Conservation (phyloP, 2,113 vertebrate species). For the Indicator maculatus region DNA sequence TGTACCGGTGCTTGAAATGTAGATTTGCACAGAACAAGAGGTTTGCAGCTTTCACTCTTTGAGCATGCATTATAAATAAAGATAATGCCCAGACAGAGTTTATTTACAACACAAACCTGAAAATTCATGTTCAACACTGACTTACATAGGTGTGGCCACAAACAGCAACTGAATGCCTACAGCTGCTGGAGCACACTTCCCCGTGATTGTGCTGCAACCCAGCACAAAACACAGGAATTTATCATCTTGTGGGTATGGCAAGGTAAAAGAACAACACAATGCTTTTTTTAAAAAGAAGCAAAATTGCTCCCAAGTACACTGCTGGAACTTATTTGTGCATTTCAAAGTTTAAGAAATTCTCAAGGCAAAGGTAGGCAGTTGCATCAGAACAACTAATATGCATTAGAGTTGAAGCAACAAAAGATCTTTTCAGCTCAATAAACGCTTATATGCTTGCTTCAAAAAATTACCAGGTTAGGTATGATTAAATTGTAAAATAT, state of each 20-base stretch:
- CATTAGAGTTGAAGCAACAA: not conserved
- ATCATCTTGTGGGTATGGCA: not conserved
- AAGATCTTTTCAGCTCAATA: not conserved
- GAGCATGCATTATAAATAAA: not conserved
- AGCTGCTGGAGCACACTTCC: slow-evolving; percentile 14
- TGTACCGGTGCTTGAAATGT: not conserved
- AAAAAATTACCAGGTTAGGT: slow-evolving; percentile 23
- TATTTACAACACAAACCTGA: not conserved
- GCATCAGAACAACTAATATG: not conserved
- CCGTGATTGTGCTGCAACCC: not conserved
- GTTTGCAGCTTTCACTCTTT: not conserved
- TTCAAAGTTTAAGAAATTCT: not conserved
- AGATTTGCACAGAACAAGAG: not conserved
- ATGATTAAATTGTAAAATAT: slow-evolving; percentile 3
- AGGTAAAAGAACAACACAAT: not conserved
- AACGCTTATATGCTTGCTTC: not conserved
- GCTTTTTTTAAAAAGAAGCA: not conserved
- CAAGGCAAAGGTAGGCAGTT: not conserved
- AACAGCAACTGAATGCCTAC: not conserved
- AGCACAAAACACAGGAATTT: slow-evolving; percentile 1
- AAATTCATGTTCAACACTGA: not conserved
- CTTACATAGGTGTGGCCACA: slow-evolving; percentile 4
- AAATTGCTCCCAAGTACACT: not conserved
- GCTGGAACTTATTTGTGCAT: not conserved
- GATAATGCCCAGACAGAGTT: not conserved